Percentiles rank a stretch among this genome's conserved stretches.
Conservation (phyloP, 2,797 vertebrate genomes). For the Fundulus diaphanus region DNA sequence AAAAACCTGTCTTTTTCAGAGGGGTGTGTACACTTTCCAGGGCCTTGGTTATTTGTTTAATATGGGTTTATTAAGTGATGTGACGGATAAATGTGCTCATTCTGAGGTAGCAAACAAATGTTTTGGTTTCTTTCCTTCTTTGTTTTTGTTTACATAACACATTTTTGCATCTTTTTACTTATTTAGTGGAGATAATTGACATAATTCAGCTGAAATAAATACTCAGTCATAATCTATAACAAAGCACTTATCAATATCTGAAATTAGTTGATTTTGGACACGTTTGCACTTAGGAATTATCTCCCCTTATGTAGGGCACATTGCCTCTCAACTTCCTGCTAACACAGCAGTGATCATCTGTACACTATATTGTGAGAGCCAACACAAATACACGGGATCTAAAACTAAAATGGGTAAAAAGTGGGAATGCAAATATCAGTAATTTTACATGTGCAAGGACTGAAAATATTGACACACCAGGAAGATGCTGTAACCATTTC, state of each 20-base stretch:
- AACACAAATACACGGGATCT: conserved; percentile 18
- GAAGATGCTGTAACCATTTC: conserved; percentile 19
- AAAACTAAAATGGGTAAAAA: conserved; percentile 25
- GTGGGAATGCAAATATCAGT: conserved; percentile 47
- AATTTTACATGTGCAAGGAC: conserved; percentile 31
- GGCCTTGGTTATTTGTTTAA: conserved; percentile 1
- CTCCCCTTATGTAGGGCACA: conserved; percentile 41
- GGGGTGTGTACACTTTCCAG: not conserved
- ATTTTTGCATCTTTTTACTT: conserved; percentile 12
- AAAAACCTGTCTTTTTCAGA: not conserved
- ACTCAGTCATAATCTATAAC: conserved; percentile 14
- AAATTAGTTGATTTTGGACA: conserved; percentile 13
- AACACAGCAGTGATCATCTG: conserved; percentile 15
- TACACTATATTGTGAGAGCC: conserved; percentile 8
- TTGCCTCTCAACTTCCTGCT: conserved; percentile 25
- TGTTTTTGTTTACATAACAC: conserved; percentile 22
- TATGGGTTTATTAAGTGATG: conserved; percentile 8
- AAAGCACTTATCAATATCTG: conserved; percentile 17
- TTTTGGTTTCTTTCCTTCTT: not conserved
- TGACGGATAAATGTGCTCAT: conserved; percentile 26
- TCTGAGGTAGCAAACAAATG: conserved; percentile 66
- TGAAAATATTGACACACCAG: conserved; percentile 29
- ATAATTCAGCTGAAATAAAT: conserved; percentile 43
- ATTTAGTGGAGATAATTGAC: conserved; percentile 31
- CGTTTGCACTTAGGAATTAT: conserved; percentile 45